A percentile compares a stretch with the other conserved stretches of the same genome.
Evolutionary conservation across 2,888 invertebrate genomes (phyloP).

Genomic region (Tetrapedia diversipes): DNA sequence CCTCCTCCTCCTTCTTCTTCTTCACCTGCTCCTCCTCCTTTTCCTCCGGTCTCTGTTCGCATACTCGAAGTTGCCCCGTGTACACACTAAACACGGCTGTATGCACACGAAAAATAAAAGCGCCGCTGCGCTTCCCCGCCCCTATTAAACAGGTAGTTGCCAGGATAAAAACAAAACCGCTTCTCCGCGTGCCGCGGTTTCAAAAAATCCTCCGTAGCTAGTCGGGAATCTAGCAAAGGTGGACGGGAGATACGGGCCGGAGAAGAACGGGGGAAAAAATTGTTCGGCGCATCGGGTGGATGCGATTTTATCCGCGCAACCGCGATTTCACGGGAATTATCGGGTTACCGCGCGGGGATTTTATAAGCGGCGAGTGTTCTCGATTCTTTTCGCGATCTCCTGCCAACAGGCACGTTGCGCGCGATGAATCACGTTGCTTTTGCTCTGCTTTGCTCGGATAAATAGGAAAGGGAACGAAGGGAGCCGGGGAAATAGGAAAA

Average conservation of each 20-base stretch:
- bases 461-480: not conserved
- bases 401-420: not conserved
- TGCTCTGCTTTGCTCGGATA: not conserved
- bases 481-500: not conserved
- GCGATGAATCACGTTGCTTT: slow-evolving; percentile 7
- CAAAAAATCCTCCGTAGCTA: slow-evolving; percentile 14
- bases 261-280: not conserved
- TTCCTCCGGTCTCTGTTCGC: not conserved
- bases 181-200: slow-evolving; percentile 14
- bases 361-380: slow-evolving; percentile 16
- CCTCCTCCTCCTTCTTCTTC: not conserved
- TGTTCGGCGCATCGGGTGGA: slow-evolving; percentile 19
- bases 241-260: no score
- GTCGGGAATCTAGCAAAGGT: slow-evolving; percentile 26
- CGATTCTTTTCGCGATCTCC: slow-evolving; percentile 16
- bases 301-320: slow-evolving; percentile 21
- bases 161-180: slow-evolving; percentile 39
- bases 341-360: slow-evolving; percentile 16
- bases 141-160: slow-evolving; percentile 55
- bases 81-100: slow-evolving; percentile 13
- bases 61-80: slow-evolving; percentile 26
- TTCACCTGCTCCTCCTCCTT: not conserved
- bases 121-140: slow-evolving; percentile 26
- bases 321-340: slow-evolving; percentile 27
- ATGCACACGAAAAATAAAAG: slow-evolving; percentile 39